Conservation (phyloP, 2,888 invertebrate genomes). For the Drosophila cognata region DNA sequence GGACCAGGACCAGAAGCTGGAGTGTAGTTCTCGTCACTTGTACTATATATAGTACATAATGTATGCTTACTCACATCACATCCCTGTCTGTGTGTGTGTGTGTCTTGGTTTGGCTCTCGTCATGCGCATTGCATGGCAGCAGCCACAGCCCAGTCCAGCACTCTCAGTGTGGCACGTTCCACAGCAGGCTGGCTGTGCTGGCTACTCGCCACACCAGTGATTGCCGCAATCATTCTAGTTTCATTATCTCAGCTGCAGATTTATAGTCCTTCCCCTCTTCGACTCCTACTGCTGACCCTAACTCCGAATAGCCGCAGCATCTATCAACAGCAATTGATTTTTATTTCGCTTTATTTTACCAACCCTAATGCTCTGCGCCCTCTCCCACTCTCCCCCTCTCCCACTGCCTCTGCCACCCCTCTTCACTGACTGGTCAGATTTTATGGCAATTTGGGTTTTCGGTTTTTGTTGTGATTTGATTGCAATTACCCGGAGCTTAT, state of each 20-base stretch:
- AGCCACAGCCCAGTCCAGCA: slow-evolving; percentile 33
- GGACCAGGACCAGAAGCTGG: neutral
- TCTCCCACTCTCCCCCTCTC: neutral
- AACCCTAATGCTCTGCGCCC: neutral
- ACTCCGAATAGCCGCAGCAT: slow-evolving; percentile 39
- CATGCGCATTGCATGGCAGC: slow-evolving; percentile 67
- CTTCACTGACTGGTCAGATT: slow-evolving; percentile 44
- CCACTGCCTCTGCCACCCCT: neutral
- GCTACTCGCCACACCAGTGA: slow-evolving; percentile 81
- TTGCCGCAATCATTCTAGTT: slow-evolving; percentile 84
- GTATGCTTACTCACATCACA: slow-evolving; percentile 40
- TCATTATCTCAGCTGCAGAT: slow-evolving; percentile 81
- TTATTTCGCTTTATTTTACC: slow-evolving; percentile 54
- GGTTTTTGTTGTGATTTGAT: slow-evolving; percentile 36
- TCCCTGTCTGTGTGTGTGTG: slow-evolving; percentile 9
- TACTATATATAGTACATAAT: slow-evolving; percentile 54
- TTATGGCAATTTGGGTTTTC: slow-evolving; percentile 34
- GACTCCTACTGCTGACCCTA: slow-evolving; percentile 17
- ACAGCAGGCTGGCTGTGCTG: slow-evolving; percentile 10
- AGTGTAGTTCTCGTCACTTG: slow-evolving; percentile 1
- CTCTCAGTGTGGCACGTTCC: slow-evolving; percentile 15
- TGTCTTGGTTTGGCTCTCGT: slow-evolving; percentile 15
- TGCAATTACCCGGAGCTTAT: slow-evolving; percentile 62
- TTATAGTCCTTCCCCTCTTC: slow-evolving; percentile 52
- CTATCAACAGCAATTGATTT: slow-evolving; percentile 73